Evolutionary conservation across 2,888 invertebrate species (phyloP), one percentile per base, ranked within the genome.

Genomic region (Alloscopus bannaensis): DNA sequence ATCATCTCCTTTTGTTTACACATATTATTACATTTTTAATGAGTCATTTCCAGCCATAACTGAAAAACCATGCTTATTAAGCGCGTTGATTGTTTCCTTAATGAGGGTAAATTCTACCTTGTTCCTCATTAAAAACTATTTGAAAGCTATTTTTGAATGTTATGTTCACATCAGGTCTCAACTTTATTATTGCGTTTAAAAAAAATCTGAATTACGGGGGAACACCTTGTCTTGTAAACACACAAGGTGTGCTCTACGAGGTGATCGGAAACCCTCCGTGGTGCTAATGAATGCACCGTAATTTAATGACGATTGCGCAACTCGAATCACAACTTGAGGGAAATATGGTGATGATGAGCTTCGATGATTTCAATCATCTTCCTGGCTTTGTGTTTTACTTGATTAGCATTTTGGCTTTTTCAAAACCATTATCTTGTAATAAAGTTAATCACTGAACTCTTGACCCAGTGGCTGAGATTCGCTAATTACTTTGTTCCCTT

Each of bases 1-100:
- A 59, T 57, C 50, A 59, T 72, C 42, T 75, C 50, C 60, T 40
- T 75, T 75, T 75, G 75, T 75, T 75, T 75, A 66, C 75, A 65
- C 65, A 59, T 31, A 75, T 66, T 75, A 66, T 66, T 75, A 73
- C 50, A 31, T 50, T 75, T 75, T 75, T 75, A 75, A 75, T 75
- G 75, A 75, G 75, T 42, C 60, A 66, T 52, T 75, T 75, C 75
- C 75, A 75, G 75, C 11, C 66, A 36, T 59, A 47, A 50, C 59
- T 65, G 75, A 75, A 66, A 75, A 62, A 73, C 40, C 72, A 55
- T 40, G 55, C 29, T 72, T 72, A 72, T 72, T 72, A 72, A 18
- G 40, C 16, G 26, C 40, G 66, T 66, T 75, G 75, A 75, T 75
- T 66, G 59, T 66, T 75, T 75, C 75, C 75, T 75, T 75, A 75